phyloP scores from a whole-genome alignment of 1,140 invertebrate genomes.

The Drosophila mayri region DNA sequence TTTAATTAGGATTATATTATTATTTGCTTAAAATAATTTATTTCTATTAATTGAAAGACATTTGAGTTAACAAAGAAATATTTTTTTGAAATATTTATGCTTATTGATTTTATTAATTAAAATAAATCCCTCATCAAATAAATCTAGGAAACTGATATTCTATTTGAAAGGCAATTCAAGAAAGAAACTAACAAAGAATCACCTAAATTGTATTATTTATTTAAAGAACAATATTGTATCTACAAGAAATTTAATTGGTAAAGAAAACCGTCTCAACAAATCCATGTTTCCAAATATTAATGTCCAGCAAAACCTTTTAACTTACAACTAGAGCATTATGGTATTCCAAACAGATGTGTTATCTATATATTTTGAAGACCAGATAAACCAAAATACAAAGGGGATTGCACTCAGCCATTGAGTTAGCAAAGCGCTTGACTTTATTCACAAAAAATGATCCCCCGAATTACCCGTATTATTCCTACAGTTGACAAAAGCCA shows the following conservation, averaged over 20 bases:
- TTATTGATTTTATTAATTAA: too few relatives aligned
- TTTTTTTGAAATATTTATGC: too few relatives aligned
- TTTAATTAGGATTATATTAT: background rate
- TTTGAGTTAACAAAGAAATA: too few relatives aligned
- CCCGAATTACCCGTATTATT: constrained; percentile 2
- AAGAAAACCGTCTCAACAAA: too few relatives aligned
- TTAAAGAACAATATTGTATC: too few relatives aligned
- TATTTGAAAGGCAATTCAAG: background rate
- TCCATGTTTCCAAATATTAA: too few relatives aligned
- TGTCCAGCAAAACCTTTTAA: background rate
- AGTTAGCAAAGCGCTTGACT: background rate
- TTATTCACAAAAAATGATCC: background rate
- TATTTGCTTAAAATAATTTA: background rate
- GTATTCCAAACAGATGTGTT: constrained; percentile 19
- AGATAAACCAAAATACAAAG: constrained; percentile 16
- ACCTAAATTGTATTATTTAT: rapidly evolving
- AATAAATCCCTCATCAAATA: too few relatives aligned
- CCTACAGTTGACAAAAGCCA: constrained; percentile 16
- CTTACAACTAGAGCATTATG: background rate
- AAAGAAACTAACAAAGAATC: background rate
- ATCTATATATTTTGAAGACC: background rate
- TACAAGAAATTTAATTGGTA: background rate
- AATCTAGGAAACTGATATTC: too few relatives aligned
- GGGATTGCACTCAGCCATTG: background rate
- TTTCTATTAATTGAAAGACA: too few relatives aligned